These are phyloP conservation scores for Eulithis prunata DNA, from an alignment of 2,888 invertebrate genomes.

Conservation along the genomic window DNA sequence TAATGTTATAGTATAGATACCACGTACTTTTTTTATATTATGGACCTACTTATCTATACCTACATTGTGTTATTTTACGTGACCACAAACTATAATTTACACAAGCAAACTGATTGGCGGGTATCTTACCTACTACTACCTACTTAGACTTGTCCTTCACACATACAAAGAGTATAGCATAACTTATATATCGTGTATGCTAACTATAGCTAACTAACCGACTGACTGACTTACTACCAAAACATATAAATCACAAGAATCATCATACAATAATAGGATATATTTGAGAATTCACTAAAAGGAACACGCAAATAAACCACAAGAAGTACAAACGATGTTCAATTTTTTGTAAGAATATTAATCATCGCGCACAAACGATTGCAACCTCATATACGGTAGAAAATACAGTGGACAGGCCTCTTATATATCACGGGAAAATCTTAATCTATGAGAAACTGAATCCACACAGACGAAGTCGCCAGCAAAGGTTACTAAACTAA, in stretches of 20 bases:
- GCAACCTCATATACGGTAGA: background rate
- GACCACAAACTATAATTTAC: constrained; percentile 15
- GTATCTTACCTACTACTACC: background rate
- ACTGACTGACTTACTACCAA: background rate
- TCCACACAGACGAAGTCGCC: background rate
- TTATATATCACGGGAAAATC: background rate
- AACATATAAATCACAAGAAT: background rate
- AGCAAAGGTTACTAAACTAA: background rate
- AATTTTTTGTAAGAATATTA: background rate
- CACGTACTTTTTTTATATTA: constrained; percentile 4
- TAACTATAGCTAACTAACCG: background rate
- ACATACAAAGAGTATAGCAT: background rate
- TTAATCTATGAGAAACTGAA: no score
- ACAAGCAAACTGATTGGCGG: constrained; percentile 13
- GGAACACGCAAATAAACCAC: background rate
- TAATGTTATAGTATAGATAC: background rate
- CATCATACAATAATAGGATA: background rate
- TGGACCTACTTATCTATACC: background rate
- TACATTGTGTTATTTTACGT: constrained; percentile 2
- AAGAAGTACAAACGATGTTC: background rate
- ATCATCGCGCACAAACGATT: background rate
- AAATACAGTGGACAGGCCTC: background rate
- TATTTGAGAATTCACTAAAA: no score
- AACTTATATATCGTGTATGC: background rate
- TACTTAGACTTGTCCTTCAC: constrained; percentile 3